phyloP scores from a whole-genome alignment of 2,888 invertebrate genomes.

The Caenorhabditis sp. region DNA sequence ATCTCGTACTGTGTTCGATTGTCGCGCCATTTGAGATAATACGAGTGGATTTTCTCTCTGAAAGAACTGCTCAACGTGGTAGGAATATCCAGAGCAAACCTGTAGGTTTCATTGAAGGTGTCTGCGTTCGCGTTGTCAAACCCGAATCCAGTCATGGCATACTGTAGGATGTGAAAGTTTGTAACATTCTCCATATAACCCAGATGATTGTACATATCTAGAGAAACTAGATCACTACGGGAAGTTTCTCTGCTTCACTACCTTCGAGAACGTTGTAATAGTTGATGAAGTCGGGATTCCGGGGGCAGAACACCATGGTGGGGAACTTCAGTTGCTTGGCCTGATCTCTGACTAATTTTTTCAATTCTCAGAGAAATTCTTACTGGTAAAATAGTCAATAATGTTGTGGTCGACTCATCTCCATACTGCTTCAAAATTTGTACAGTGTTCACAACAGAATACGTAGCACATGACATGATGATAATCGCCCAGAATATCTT shows the following conservation, averaged over 20 bases:
- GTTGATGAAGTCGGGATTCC: constrained; percentile 68
- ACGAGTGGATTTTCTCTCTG: constrained; percentile 35
- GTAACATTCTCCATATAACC: constrained; percentile 58
- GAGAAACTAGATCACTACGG: background rate
- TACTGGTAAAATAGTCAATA: constrained; percentile 68
- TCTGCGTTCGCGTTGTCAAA: constrained; percentile 55
- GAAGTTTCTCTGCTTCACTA: background rate
- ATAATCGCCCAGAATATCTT: constrained; percentile 66
- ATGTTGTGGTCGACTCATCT: constrained; percentile 65
- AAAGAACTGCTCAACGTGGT: background rate
- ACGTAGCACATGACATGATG: constrained; percentile 55
- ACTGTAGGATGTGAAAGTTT: constrained; percentile 57
- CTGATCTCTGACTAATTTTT: too few species aligned
- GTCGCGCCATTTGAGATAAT: constrained; percentile 55
- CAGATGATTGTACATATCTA: constrained; percentile 65
- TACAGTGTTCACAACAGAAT: constrained; percentile 64
- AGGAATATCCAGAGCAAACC: background rate
- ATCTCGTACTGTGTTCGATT: constrained; percentile 66
- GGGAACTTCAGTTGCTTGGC: constrained; percentile 62
- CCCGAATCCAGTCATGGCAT: constrained; percentile 63
- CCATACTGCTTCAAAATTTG: constrained; percentile 65
- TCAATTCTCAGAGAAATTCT: background rate
- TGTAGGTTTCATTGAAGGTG: constrained; percentile 58
- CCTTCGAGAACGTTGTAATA: constrained; percentile 66
- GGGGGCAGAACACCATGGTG: constrained; percentile 69